Evolutionary conservation across 2,797 vertebrate genomes (phyloP).

Genomic region (Gobionotothen gibberifrons): DNA sequence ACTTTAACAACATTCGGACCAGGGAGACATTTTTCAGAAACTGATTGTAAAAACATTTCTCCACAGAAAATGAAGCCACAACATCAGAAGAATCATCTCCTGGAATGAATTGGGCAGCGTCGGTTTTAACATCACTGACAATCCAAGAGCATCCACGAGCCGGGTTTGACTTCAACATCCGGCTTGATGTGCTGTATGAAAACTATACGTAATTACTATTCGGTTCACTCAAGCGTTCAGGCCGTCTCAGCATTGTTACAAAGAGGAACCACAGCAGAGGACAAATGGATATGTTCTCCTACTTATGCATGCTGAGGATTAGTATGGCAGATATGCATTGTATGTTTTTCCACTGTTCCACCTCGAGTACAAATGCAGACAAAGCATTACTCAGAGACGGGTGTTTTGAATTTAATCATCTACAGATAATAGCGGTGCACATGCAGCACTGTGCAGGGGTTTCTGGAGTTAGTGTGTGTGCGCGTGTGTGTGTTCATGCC

Average conservation of each 20-base stretch:
- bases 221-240: slow-evolving; percentile 64
- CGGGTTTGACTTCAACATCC: slow-evolving; percentile 16
- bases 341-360: slow-evolving; percentile 57
- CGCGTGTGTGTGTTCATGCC: background rate
- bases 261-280: slow-evolving; percentile 60
- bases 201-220: slow-evolving; percentile 76
- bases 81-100: slow-evolving; percentile 7
- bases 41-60: background rate
- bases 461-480: slow-evolving; percentile 23
- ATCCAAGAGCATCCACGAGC: slow-evolving; percentile 7
- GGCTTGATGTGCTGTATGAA: slow-evolving; percentile 61
- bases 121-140: slow-evolving; percentile 6
- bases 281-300: slow-evolving; percentile 59
- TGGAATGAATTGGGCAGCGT: background rate
- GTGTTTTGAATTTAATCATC: slow-evolving; percentile 71
- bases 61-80: background rate
- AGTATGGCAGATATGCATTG: slow-evolving; percentile 62
- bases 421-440: slow-evolving; percentile 57
- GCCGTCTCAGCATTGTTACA: slow-evolving; percentile 69
- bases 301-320: slow-evolving; percentile 61
- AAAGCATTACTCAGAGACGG: slow-evolving; percentile 70
- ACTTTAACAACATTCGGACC: background rate
- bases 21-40: background rate
- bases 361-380: slow-evolving; percentile 64
- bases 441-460: slow-evolving; percentile 30